These are phyloP conservation scores for Phocoena sinus DNA, from an alignment of 2,113 vertebrate genomes.

Conservation along the genomic window DNA sequence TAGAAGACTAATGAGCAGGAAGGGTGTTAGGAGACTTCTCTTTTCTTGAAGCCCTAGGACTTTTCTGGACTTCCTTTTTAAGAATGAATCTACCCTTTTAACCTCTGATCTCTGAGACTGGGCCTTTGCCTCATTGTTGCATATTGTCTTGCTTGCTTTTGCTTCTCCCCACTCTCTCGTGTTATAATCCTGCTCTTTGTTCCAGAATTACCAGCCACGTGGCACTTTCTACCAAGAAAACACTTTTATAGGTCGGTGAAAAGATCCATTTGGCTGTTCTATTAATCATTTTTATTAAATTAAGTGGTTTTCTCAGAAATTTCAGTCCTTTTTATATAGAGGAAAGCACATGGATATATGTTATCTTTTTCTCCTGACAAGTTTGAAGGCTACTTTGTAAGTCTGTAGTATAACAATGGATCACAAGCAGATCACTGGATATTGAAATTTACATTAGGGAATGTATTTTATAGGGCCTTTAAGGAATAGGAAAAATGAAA, in stretches of 20 bases:
- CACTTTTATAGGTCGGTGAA: not conserved
- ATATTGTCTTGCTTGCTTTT: not conserved
- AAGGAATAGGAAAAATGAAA: not conserved
- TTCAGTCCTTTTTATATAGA: not conserved
- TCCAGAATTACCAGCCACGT: not conserved
- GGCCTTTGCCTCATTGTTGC: not conserved
- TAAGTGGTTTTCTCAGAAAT: not conserved
- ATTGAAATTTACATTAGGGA: constrained; percentile 5
- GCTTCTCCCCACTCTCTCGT: not conserved
- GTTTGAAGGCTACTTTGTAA: not conserved
- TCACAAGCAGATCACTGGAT: not conserved
- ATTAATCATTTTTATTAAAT: not conserved
- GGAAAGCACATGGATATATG: not conserved
- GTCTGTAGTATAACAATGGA: not conserved
- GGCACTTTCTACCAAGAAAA: not conserved
- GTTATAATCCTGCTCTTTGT: not conserved
- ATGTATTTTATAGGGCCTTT: not conserved
- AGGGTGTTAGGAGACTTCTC: constrained; percentile 85
- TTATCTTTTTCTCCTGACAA: not conserved
- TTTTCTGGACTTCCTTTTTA: constrained; percentile 30
- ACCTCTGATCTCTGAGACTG: not conserved
- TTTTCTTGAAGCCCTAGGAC: constrained; percentile 54
- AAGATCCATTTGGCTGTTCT: not conserved
- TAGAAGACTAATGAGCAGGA: constrained; percentile 91
- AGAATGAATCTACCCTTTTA: not conserved